A percentile compares a stretch with the other conserved stretches of the same genome.
phyloP scores from a whole-genome alignment of 2,888 invertebrate genomes.

The Spisula subtruncata region DNA sequence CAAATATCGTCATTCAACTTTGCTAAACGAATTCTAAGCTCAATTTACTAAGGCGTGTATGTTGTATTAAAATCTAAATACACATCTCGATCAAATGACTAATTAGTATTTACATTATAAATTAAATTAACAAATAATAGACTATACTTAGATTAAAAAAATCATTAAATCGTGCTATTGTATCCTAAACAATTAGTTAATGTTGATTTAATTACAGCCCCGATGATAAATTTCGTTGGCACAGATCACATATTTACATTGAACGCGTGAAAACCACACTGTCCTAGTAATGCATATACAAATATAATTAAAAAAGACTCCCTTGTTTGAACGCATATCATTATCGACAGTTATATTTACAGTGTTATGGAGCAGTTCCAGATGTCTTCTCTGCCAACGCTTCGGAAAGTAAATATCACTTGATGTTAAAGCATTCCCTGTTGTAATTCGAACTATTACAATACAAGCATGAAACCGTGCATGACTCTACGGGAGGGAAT shows the following conservation, averaged over 20 bases:
- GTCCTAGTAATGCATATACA: background rate
- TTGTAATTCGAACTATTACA: background rate
- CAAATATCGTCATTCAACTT: no score
- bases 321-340: background rate
- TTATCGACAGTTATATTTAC: background rate
- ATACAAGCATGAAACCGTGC: background rate
- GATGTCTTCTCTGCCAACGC: background rate
- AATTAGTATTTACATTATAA: background rate
- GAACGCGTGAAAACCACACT: background rate
- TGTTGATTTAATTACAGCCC: background rate
- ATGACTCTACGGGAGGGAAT: background rate
- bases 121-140: background rate
- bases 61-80: background rate
- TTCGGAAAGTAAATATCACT: background rate
- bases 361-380: background rate
- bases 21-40: no score
- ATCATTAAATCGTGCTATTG: background rate
- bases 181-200: slow-evolving; percentile 6
- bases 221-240: background rate
- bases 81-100: background rate
- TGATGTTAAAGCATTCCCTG: background rate
- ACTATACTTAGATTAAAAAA: background rate
- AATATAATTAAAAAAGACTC: background rate
- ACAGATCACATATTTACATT: background rate
- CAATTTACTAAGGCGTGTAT: background rate